Conservation (phyloP, 2,797 vertebrate species). For the Capromys pilorides region DNA sequence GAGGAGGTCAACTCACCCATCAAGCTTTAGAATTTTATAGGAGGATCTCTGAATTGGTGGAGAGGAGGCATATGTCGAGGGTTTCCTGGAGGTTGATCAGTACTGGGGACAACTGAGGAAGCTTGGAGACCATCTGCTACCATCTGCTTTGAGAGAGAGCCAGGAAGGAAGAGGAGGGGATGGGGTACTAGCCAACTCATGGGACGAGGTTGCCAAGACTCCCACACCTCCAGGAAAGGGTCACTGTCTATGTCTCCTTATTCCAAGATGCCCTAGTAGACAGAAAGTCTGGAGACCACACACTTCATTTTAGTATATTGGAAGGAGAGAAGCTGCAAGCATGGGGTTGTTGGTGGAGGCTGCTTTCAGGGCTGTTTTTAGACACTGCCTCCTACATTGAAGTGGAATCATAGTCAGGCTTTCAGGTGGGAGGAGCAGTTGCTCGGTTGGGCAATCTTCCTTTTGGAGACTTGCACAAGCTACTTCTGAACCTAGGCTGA, state of each 20-base stretch:
- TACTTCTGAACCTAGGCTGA: constrained; percentile 38
- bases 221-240: not conserved
- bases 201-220: not conserved
- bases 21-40: not conserved
- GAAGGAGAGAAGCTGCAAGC: constrained; percentile 39
- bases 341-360: constrained; percentile 22
- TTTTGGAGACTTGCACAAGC: constrained; percentile 48
- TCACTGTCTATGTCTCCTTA: not conserved
- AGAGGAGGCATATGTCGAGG: not conserved
- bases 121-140: not conserved
- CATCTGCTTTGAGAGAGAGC: not conserved
- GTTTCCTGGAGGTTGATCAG: not conserved
- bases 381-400: constrained; percentile 72
- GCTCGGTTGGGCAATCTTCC: constrained; percentile 62
- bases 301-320: constrained; percentile 59
- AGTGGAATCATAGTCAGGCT: constrained; percentile 60
- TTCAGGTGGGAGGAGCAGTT: constrained; percentile 70
- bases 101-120: not conserved
- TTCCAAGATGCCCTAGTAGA: not conserved
- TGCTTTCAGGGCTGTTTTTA: constrained; percentile 69
- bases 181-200: not conserved
- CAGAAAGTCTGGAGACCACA: not conserved
- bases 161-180: too few species aligned
- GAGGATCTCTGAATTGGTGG: not conserved
- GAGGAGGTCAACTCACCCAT: not conserved